Evolutionary conservation across 2,797 vertebrate genomes (phyloP), one percentile per base, ranked within the genome.

Genomic region (Ctenosaura bakeri): DNA sequence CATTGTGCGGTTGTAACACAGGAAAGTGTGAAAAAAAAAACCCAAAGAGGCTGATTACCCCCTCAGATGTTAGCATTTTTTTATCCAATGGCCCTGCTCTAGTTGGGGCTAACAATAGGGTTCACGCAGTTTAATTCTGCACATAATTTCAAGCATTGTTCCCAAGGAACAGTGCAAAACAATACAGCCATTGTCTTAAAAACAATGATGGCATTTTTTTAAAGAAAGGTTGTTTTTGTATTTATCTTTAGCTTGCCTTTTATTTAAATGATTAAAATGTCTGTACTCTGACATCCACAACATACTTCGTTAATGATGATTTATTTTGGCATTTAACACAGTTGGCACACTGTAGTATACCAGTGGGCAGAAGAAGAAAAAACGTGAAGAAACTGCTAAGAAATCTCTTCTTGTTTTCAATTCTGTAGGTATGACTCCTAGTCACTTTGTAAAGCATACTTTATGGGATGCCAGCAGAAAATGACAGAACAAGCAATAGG

Each of bases 271-370:
- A 96, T 96, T 95, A 93, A 92, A 93, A 69, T 89, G 95, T 94
- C 94, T 94, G 93, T 94, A 94, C 92, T 94, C 94, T 95, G 91
- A 66, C n/a, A 5, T 90, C 90, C 88, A 93, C 93, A 79, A 81
- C 92, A 94, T 84, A 94, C 96, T 96, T 94, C 94, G 93, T 97
- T 97, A 97, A 91, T 96, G 14, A 94, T 97, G 96, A 97, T 97
- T 96, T 95, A 97, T 96, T 91, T 88, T 85, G 88, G 92, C 94
- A 89, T 93, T 95, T 87, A 95, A 92, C 88, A 38, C 92, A 92
- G 88, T 2, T 94, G 96, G 95, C 95, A 90, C 93, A 8, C 84
- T 10, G 88, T 81, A 93, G 95, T 90, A 84, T 91, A 12, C 88
- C 69, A 2, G 69, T 64, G 92, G 89, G 93, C 93, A 92, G 85